Base-by-base conservation (phyloP, 2,888 invertebrate species). In the Strigamia crassipes region DNA sequence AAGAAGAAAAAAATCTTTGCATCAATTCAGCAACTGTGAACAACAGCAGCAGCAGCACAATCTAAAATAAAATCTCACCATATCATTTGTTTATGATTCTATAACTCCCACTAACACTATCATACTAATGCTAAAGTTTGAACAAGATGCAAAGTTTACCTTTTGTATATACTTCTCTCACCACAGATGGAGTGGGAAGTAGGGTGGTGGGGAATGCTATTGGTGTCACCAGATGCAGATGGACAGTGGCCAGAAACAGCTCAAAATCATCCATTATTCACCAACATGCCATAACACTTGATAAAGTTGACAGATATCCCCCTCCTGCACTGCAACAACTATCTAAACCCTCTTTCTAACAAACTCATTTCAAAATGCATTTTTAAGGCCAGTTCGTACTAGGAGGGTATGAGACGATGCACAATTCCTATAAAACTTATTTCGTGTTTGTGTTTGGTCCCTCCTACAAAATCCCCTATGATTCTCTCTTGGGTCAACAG, bases 201-300 rank as follows among this genome's bases (percentile, higher is more conserved):
- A 56, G 73, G 31, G 31, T 12, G 23, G 73, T 31, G 73, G 73
- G 73, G 73, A 73, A 73, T 73, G 73, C 15, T 73, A 73, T 73
- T 73, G 73, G 73, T 73, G 73, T 73, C 73, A 73, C 73, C 31
- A 73, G 73, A 73, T 73, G 73, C 73, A 73, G 73, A 73, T 73
- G 73, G 73, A 73, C 73, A 73, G 73, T 73, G 73, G 73, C 73
- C 73, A 73, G 73, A 73, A 73, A 73, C 73, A 73, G 73, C 73
- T 73, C 73, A 73, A 73, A 73, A 73, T 73, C 73, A 73, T 73
- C 23, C 73, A 73, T 73, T 73, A 73, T 73, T 73, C 73, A 73
- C 73, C 23, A 27, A 73, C 27, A 73, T 73, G 73, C 73, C 73
- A 73, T 73, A 73, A 73, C 73, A 73, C 73, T 73, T 73, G 73